Evolutionary conservation across 2,797 vertebrate species (phyloP).

Genomic region (Aphelocoma californica): DNA sequence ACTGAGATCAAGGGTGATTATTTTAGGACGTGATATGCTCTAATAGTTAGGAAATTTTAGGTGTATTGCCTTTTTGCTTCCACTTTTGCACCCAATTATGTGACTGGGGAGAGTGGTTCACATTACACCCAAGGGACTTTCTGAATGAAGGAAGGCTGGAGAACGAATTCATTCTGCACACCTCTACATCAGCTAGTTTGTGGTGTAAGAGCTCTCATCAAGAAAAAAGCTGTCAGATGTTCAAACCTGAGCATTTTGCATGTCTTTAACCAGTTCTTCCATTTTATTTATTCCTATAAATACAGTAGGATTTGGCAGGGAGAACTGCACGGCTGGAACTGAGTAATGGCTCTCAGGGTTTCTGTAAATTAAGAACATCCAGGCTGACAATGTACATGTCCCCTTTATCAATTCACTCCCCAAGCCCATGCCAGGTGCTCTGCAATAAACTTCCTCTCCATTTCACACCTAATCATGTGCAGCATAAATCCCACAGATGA

Average conservation of each 20-base stretch:
- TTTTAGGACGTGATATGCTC: background rate
- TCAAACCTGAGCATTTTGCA: slow-evolving; percentile 19
- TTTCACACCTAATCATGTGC: slow-evolving; percentile 71
- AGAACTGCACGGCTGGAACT: background rate
- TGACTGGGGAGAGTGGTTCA: background rate
- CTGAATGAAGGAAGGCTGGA: background rate
- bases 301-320: slow-evolving; percentile 53
- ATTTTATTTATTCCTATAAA: slow-evolving; percentile 42
- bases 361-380: slow-evolving; percentile 69
- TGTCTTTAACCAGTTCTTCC: slow-evolving; percentile 44
- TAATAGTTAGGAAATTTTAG: background rate
- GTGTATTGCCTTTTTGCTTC: background rate
- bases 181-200: background rate
- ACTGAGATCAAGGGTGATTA: background rate
- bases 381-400: slow-evolving; percentile 60
- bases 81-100: background rate
- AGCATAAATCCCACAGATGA: slow-evolving; percentile 69
- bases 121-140: background rate
- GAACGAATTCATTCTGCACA: background rate
- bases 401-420: slow-evolving; percentile 69
- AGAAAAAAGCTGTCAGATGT: slow-evolving; percentile 16
- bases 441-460: slow-evolving; percentile 71
- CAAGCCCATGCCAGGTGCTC: slow-evolving; percentile 7
- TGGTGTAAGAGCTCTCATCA: background rate
- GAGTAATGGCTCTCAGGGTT: slow-evolving; percentile 58